phyloP scores from a whole-genome alignment of 2,797 vertebrate genomes.

The Myripristis murdjan region DNA sequence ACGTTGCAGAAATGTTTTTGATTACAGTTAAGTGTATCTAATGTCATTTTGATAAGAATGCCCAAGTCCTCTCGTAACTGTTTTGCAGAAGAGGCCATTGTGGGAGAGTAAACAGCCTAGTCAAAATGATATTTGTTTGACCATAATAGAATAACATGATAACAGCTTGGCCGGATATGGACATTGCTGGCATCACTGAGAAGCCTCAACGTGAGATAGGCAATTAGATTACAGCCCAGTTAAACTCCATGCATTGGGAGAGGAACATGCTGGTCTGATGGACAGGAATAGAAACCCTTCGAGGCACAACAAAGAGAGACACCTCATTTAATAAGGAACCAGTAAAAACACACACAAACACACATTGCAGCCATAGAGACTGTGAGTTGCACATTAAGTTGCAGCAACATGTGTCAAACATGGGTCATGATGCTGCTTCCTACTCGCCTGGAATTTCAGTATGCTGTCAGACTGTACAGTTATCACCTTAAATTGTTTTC shows the following conservation, averaged over 20 bases:
- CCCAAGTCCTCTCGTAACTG: constrained; percentile 4
- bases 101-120: constrained; percentile 33
- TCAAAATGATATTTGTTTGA: constrained; percentile 47
- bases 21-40: constrained; percentile 33
- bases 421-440: not conserved
- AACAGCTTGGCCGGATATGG: constrained; percentile 59
- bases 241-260: constrained; percentile 37
- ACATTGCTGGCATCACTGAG: constrained; percentile 42
- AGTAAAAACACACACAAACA: not conserved
- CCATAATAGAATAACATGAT: constrained; percentile 77
- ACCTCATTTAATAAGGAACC: constrained; percentile 20
- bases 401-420: no score
- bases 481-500: not conserved
- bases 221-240: constrained; percentile 73
- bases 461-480: not conserved
- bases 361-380: no score
- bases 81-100: constrained; percentile 47
- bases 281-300: constrained; percentile 56
- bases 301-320: constrained; percentile 25
- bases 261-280: constrained; percentile 53
- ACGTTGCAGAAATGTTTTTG: not conserved
- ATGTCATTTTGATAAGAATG: constrained; percentile 56
- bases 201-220: constrained; percentile 56
- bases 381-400: no score
- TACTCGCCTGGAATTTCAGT: not conserved